These are phyloP conservation scores for Lycodopsis pacificus DNA, from an alignment of 2,797 vertebrate genomes.

Conservation along the genomic window DNA sequence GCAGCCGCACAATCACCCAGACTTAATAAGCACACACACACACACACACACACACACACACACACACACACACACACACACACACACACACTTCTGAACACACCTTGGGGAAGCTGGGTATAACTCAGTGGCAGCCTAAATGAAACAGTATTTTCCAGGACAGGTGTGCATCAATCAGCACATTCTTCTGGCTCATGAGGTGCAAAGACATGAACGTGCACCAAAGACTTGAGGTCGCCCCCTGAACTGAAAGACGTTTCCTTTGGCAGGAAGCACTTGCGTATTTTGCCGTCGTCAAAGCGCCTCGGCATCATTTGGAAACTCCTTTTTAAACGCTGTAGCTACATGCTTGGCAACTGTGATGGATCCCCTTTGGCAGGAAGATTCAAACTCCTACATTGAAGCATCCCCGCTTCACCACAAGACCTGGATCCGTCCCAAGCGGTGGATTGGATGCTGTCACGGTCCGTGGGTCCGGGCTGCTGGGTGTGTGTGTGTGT, in stretches of 20 bases:
- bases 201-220: slow-evolving; percentile 5
- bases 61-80: slow-evolving; percentile 25
- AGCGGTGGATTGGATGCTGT: slow-evolving; percentile 19
- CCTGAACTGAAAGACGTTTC: no score
- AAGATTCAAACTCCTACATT: slow-evolving; percentile 36
- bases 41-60: slow-evolving; percentile 5
- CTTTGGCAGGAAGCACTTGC: not conserved
- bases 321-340: slow-evolving; percentile 9
- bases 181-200: slow-evolving; percentile 26
- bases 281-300: slow-evolving; percentile 9
- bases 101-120: slow-evolving; percentile 44
- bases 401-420: slow-evolving; percentile 16
- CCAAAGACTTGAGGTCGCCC: not conserved
- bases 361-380: slow-evolving; percentile 47
- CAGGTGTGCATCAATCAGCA: slow-evolving; percentile 48
- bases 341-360: slow-evolving; percentile 29
- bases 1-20: slow-evolving; percentile 28
- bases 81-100: slow-evolving; percentile 33
- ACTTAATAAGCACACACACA: slow-evolving; percentile 18
- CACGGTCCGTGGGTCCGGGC: slow-evolving; percentile 6
- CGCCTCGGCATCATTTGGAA: slow-evolving; percentile 8
- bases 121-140: slow-evolving; percentile 48
- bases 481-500: not conserved
- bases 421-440: slow-evolving; percentile 27
- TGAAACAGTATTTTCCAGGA: slow-evolving; percentile 54